Conservation (phyloP, 2,797 vertebrate genomes). For the Buphagus erythrorhynchus region DNA sequence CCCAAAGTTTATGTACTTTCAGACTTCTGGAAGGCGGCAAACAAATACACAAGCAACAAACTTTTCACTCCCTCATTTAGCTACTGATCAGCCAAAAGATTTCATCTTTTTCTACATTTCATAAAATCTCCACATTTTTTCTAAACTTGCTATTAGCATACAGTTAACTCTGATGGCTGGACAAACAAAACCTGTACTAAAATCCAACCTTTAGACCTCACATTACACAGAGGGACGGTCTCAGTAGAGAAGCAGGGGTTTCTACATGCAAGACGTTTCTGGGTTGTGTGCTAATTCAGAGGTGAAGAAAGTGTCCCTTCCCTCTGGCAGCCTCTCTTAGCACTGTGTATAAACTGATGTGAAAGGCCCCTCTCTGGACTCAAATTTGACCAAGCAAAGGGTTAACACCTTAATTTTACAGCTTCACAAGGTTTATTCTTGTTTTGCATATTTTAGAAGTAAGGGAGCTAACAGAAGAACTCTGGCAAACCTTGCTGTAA, state of each 20-base stretch:
- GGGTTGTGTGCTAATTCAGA: background rate
- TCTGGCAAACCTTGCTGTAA: background rate
- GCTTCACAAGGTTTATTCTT: background rate
- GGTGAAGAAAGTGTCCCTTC: background rate
- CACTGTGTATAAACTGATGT: background rate
- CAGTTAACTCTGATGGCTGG: background rate
- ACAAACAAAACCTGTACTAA: background rate
- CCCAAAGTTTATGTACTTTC: background rate
- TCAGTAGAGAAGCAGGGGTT: background rate
- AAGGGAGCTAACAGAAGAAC: background rate
- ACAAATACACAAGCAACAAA: background rate
- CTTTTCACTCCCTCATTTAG: background rate
- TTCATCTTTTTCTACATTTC: background rate
- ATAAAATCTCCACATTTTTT: background rate
- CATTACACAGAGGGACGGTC: background rate
- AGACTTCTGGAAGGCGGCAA: background rate
- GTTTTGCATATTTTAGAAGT: background rate
- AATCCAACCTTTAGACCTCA: background rate
- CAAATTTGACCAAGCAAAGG: background rate
- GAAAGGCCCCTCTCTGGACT: background rate
- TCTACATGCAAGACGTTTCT: accelerated
- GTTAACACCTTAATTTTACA: background rate
- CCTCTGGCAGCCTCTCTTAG: background rate
- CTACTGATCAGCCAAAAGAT: background rate
- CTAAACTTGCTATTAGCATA: background rate